These are phyloP conservation scores for Lepidonotus clava DNA, from an alignment of 2,888 invertebrate genomes.

Conservation along the genomic window DNA sequence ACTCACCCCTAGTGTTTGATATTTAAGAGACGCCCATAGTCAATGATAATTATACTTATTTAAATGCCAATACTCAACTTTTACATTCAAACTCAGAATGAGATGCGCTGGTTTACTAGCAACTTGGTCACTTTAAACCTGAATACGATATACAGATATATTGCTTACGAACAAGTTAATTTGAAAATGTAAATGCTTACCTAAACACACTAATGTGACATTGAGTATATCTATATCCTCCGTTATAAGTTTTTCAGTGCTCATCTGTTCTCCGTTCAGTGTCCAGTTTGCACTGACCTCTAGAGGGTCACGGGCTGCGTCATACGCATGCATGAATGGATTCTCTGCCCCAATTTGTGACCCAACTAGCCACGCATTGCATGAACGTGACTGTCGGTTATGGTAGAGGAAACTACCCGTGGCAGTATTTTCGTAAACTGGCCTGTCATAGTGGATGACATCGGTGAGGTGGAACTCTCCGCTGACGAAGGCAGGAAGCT, in stretches of 20 bases:
- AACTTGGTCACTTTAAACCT: too few relatives aligned
- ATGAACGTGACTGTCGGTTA: not conserved
- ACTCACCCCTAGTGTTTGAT: too few relatives aligned
- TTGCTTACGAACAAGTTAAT: too few relatives aligned
- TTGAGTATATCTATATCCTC: not conserved
- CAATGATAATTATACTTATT: too few relatives aligned
- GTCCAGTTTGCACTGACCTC: not conserved
- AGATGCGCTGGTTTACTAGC: too few relatives aligned
- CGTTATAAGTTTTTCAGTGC: not conserved
- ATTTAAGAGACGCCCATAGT: too few relatives aligned
- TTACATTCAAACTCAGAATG: too few relatives aligned
- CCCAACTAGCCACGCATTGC: not conserved
- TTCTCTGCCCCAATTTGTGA: not conserved
- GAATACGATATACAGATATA: too few relatives aligned
- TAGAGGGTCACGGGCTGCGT: not conserved
- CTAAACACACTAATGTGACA: not conserved
- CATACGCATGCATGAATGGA: not conserved
- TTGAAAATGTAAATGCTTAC: too few relatives aligned
- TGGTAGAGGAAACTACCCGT: slow-evolving; percentile 7
- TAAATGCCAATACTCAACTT: too few relatives aligned
- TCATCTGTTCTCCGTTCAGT: not conserved
- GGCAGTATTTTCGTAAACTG: not conserved
- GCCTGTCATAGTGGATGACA: slow-evolving; percentile 10
- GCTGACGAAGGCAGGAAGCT: not conserved
- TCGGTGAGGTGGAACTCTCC: slow-evolving; percentile 9